Percentiles rank a stretch among this genome's conserved stretches.
Evolutionary conservation across 1,140 invertebrate species (phyloP).

Genomic region (Psix sp.): DNA sequence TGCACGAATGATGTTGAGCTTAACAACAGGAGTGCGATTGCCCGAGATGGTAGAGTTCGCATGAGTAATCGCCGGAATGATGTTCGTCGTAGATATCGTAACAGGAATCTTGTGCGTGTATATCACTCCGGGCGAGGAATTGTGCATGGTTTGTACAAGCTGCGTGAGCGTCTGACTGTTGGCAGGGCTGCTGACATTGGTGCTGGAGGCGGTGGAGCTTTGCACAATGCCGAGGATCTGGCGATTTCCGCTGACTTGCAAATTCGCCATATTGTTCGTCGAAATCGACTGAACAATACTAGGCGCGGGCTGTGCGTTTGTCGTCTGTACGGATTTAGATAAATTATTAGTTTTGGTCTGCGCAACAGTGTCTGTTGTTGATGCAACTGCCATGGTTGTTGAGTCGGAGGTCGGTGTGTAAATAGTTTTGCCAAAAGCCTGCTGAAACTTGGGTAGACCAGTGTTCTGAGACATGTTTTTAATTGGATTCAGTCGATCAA

Average conservation of each 20-base stretch:
- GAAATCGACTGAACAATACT: constrained; percentile 68
- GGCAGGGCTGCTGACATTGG: constrained; percentile 55
- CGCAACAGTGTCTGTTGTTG: constrained; percentile 59
- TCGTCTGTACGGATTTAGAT: constrained; percentile 73
- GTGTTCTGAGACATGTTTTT: constrained; percentile 73
- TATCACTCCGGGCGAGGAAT: constrained; percentile 70
- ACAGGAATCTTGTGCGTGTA: constrained; percentile 75
- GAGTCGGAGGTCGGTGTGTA: constrained; percentile 70
- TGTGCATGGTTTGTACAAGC: constrained; percentile 70
- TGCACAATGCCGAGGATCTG: constrained; percentile 72
- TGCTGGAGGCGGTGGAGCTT: constrained; percentile 54
- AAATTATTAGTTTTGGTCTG: constrained; percentile 67
- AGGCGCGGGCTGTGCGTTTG: constrained; percentile 59
- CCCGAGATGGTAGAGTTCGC: constrained; percentile 65
- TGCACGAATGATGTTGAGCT: constrained; percentile 69
- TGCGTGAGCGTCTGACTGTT: constrained; percentile 70
- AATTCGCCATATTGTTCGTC: constrained; percentile 71
- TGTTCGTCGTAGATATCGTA: constrained; percentile 70
- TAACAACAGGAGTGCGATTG: constrained; percentile 69
- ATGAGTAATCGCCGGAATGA: constrained; percentile 71
- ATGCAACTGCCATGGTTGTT: constrained; percentile 61
- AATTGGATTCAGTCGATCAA: constrained; percentile 59
- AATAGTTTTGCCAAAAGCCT: constrained; percentile 84
- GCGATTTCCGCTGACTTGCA: constrained; percentile 65
- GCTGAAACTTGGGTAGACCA: constrained; percentile 85